phyloP scores from a whole-genome alignment of 2,888 invertebrate species.

The Diadegma fenestrale region DNA sequence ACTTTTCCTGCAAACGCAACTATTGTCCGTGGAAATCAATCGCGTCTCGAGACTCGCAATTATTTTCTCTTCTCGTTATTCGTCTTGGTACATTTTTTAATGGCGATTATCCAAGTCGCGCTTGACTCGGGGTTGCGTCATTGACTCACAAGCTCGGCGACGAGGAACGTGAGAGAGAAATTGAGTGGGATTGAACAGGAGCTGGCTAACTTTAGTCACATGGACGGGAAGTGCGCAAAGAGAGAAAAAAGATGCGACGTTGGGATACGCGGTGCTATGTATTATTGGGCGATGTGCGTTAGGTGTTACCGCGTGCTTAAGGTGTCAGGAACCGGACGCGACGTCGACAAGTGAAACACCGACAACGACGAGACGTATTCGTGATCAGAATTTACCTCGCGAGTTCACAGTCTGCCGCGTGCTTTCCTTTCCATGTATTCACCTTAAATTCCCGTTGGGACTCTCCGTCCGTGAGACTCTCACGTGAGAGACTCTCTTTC shows the following conservation, averaged over 20 bases:
- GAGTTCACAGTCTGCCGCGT: conserved; percentile 55
- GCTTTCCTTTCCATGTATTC: conserved; percentile 36
- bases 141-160: conserved; percentile 21
- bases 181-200: conserved; percentile 28
- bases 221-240: conserved; percentile 51
- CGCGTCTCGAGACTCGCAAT: conserved; percentile 29
- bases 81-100: conserved; percentile 10
- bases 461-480: conserved; percentile 39
- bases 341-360: conserved; percentile 69
- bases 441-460: conserved; percentile 40
- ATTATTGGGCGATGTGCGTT: conserved; percentile 33
- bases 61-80: neutral
- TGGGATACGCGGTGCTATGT: conserved; percentile 12
- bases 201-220: conserved; percentile 50
- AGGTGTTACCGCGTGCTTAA: conserved; percentile 39
- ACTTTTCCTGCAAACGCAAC: neutral
- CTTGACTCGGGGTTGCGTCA: conserved; percentile 42
- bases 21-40: neutral
- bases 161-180: conserved; percentile 26
- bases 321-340: conserved; percentile 76
- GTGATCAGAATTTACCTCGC: conserved; percentile 76
- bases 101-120: neutral
- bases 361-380: conserved; percentile 56
- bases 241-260: conserved; percentile 25
- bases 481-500: conserved; percentile 8